These are phyloP conservation scores for Yasuhikotakia modesta DNA, from an alignment of 2,797 vertebrate species.

Conservation along the genomic window DNA sequence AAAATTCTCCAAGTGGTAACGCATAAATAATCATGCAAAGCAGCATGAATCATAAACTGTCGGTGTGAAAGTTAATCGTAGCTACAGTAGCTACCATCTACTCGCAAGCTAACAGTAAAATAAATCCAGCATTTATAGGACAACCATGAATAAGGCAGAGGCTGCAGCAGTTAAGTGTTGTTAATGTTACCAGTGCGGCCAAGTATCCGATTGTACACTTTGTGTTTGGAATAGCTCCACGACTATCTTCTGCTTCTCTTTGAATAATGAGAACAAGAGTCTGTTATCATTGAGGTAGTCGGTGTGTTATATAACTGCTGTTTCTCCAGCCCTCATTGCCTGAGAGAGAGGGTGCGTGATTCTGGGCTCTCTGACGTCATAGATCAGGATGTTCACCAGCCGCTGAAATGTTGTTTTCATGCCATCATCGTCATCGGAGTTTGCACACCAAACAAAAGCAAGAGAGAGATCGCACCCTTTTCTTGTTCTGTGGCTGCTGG, in stretches of 20 bases:
- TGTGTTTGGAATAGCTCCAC: constrained; percentile 50
- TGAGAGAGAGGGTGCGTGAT: constrained; percentile 41
- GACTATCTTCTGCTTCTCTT: constrained; percentile 52
- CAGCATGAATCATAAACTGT: constrained; percentile 12
- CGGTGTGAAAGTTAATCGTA: background rate
- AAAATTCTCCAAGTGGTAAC: background rate
- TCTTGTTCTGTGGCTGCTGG: constrained; percentile 50
- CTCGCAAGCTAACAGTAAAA: constrained; percentile 4
- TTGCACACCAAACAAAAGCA: constrained; percentile 63
- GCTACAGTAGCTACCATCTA: background rate
- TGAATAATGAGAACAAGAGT: constrained; percentile 56
- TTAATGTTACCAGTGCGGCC: constrained; percentile 12
- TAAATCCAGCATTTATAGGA: background rate
- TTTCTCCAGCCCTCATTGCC: constrained; percentile 54
- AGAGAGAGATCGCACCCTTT: constrained; percentile 19
- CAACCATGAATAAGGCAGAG: background rate
- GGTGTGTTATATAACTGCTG: constrained; percentile 66
- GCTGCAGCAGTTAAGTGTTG: constrained; percentile 14
- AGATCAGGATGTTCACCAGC: constrained; percentile 49
- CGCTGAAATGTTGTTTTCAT: constrained; percentile 52
- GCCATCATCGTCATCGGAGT: constrained; percentile 62
- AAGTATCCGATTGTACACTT: constrained; percentile 35
- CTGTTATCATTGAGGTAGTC: constrained; percentile 65
- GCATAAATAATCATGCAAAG: background rate
- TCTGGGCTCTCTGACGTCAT: constrained; percentile 59